Conservation (phyloP, 2,797 vertebrate genomes). For the Cyprinodon diabolis region DNA sequence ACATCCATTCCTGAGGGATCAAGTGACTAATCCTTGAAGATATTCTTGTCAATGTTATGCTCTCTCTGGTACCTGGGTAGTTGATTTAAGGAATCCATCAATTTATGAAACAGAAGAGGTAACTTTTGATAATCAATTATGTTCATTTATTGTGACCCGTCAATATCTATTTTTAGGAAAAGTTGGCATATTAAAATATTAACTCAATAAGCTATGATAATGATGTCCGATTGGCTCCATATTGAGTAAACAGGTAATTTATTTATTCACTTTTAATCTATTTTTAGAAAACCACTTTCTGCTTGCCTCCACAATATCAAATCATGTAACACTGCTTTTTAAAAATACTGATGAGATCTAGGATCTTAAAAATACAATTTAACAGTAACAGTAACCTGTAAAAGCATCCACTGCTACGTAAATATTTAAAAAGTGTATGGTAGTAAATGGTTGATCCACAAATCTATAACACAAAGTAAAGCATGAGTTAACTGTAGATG, state of each 20-base stretch:
- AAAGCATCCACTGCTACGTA: background rate
- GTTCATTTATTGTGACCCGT: constrained; percentile 21
- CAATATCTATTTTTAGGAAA: constrained; percentile 10
- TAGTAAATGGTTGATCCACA: no score
- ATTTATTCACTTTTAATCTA: background rate
- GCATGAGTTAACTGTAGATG: background rate
- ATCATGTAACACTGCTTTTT: background rate
- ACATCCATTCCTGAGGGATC: constrained; percentile 33
- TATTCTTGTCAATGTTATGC: constrained; percentile 16
- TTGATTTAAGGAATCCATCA: constrained; percentile 25
- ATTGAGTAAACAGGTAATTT: background rate
- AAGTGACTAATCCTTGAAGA: constrained; percentile 28
- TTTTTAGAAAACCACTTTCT: background rate
- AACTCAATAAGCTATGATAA: background rate
- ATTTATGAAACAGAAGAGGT: constrained; percentile 30
- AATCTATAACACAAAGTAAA: background rate
- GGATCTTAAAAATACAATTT: no score
- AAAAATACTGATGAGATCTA: background rate
- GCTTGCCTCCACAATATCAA: background rate
- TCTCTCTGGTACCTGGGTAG: background rate
- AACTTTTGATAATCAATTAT: constrained; percentile 21
- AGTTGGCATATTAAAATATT: background rate
- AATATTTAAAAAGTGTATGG: background rate
- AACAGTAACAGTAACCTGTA: background rate
- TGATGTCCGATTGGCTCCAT: background rate